These are phyloP conservation scores for Anguilla marmorata DNA, from an alignment of 2,797 vertebrate genomes.

Conservation along the genomic window DNA sequence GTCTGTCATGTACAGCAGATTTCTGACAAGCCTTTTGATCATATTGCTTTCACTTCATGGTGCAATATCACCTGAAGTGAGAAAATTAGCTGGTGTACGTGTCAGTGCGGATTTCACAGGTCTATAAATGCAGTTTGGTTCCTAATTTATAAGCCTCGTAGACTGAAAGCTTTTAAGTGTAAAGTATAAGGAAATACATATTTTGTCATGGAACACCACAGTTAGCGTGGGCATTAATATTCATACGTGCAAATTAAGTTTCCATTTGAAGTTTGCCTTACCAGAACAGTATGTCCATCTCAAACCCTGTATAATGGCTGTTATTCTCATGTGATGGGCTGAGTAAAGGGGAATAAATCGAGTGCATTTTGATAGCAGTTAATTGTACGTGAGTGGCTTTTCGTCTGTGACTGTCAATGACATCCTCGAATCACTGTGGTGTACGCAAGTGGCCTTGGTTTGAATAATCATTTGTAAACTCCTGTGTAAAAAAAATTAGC, in stretches of 20 bases:
- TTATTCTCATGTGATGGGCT: not conserved
- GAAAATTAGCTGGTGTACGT: not conserved
- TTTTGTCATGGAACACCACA: not conserved
- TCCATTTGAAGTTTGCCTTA: not conserved
- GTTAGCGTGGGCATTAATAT: not conserved
- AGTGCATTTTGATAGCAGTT: not conserved
- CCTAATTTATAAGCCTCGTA: not conserved
- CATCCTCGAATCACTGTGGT: not conserved
- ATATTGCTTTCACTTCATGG: not conserved
- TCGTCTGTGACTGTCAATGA: not conserved
- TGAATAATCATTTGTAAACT: not conserved
- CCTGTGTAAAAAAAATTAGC: not conserved
- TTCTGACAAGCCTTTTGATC: constrained; percentile 6
- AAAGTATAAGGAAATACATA: not conserved
- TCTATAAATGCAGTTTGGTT: not conserved
- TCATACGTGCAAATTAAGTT: not conserved
- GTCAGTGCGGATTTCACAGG: not conserved
- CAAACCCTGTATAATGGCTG: not conserved
- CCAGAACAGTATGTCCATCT: not conserved
- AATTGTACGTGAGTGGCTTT: not conserved
- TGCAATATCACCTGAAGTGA: not conserved
- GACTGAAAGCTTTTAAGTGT: not conserved
- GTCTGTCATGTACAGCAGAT: not conserved
- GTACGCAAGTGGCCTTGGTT: not conserved
- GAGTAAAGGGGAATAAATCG: not conserved